Evolutionary conservation across 2,888 invertebrate species (phyloP).

Genomic region (Alentia gelatinosa): DNA sequence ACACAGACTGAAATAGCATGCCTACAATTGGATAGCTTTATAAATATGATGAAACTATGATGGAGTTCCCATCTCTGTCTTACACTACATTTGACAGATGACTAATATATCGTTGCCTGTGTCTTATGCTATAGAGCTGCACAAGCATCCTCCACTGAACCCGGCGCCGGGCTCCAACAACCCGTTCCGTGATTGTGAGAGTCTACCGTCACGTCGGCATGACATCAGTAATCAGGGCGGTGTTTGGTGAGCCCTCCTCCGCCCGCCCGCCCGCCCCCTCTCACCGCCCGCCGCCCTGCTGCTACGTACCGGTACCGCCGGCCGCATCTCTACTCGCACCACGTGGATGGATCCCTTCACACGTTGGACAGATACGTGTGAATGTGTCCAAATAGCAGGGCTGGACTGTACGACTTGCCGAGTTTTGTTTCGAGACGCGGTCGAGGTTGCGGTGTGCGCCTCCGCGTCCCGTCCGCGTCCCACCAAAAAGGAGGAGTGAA

Average conservation of each 20-base stretch:
- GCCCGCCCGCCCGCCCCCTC: neutral
- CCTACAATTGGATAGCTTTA: neutral
- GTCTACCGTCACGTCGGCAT: slow-evolving; percentile 54
- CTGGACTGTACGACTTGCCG: neutral
- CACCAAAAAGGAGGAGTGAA: too few relatives aligned
- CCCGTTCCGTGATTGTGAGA: slow-evolving; percentile 62
- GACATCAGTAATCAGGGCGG: slow-evolving; percentile 67
- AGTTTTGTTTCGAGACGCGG: too few relatives aligned
- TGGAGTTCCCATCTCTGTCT: neutral
- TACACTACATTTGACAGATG: neutral
- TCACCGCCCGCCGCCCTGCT: neutral
- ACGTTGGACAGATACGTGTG: too few relatives aligned
- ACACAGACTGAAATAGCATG: too few relatives aligned
- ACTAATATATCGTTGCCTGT: neutral
- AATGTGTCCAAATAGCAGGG: too few relatives aligned
- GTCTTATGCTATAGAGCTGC: slow-evolving; percentile 61
- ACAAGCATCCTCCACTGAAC: slow-evolving; percentile 61
- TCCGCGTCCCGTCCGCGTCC: too few relatives aligned
- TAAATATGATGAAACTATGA: neutral
- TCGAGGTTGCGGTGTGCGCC: too few relatives aligned
- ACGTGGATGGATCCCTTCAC: too few relatives aligned
- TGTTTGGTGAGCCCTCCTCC: slow-evolving; percentile 62
- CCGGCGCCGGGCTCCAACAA: slow-evolving; percentile 65
- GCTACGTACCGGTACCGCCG: neutral
- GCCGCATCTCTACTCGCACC: neutral